Base-by-base conservation (phyloP, 2,888 invertebrate species). In the Philhelius pedissequus region DNA sequence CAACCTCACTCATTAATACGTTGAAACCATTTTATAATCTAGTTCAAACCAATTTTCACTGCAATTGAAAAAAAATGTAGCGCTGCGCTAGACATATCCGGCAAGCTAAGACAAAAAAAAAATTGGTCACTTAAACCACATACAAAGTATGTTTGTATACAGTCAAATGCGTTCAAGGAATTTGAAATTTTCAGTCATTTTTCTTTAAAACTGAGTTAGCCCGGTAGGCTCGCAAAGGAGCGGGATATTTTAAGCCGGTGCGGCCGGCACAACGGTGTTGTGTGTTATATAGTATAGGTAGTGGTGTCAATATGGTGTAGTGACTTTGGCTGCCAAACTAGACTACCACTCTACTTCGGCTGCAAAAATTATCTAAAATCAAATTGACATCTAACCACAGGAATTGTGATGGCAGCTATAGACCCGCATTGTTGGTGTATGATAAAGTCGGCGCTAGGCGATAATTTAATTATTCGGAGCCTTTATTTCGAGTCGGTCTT, bases 351-450 rank as follows among this genome's bases (percentile, higher is more conserved):
- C n/a, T 30, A 6, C 38, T 11, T 27, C 15, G 50, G 27, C 20
- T 54, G 11, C 18, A 11, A 22, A 75, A 76, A 60, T 75, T 80
- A 84, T 79, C 79, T 80, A 62, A 84, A 84, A 84, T 84, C 75
- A 68, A 80, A 71, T 62, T 84, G 84, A 80, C 84, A 70, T 79
- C 79, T 68, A 71, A 84, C 84, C 79, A 70, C 84, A 84, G 84
- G 80, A 84, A 79, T 84, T 84, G 75, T 74, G 84, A 84, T 71
- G 79, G 79, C 32, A 80, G 64, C 40, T 40, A n/a, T n/a, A 54
- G 79, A 75, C 70, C 84, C 48, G 70, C 70, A 74, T 75, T 79
- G 70, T 18, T 7, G 20, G 6, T 1, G 32, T 20, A 48, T 18
- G n/a, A n/a, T n/a, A n/a, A 18, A 8, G 54, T 11, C 43, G 62